A percentile compares a stretch with the other conserved stretches of the same genome.
phyloP scores from a whole-genome alignment of 92 coral and sea anemone genomes.

The Ricordea florida region DNA sequence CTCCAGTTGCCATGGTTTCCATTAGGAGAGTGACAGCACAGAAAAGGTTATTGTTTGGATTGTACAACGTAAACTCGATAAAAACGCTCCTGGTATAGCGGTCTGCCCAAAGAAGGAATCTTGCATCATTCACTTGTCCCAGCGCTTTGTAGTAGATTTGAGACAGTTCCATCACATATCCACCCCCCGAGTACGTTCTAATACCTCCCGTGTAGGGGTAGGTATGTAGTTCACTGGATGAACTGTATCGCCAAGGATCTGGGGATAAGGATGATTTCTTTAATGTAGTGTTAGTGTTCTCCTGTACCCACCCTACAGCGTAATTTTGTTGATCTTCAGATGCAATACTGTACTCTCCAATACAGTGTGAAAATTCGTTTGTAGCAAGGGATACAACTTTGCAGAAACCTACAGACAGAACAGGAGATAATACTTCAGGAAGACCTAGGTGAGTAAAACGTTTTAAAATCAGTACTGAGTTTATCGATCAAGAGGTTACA shows the following conservation, averaged over 20 bases:
- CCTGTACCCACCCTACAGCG: slow-evolving; percentile 54
- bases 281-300: slow-evolving; percentile 1
- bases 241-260: slow-evolving; percentile 75
- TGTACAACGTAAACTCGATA: slow-evolving; percentile 82
- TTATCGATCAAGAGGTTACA: no score
- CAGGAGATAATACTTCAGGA: background rate
- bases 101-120: slow-evolving; percentile 69
- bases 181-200: slow-evolving; percentile 92
- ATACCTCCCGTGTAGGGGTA: slow-evolving; percentile 70
- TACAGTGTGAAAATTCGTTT: slow-evolving; percentile 51
- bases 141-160: slow-evolving; percentile 73
- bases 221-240: slow-evolving; percentile 62
- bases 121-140: slow-evolving; percentile 54
- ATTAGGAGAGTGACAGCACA: slow-evolving; percentile 82
- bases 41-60: slow-evolving; percentile 90
- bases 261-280: slow-evolving; percentile 9
- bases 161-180: slow-evolving; percentile 74
- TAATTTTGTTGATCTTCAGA: slow-evolving; percentile 66
- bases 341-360: slow-evolving; percentile 45
- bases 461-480: no score
- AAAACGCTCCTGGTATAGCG: slow-evolving; percentile 77
- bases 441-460: no score
- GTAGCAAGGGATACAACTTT: slow-evolving; percentile 11
- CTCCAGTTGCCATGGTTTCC: slow-evolving; percentile 82
- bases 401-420: slow-evolving; percentile 40